Percentiles rank a stretch among this genome's conserved stretches.
These are phyloP conservation scores for Heliconius ethilla DNA, from an alignment of 2,888 invertebrate genomes.

Conservation along the genomic window DNA sequence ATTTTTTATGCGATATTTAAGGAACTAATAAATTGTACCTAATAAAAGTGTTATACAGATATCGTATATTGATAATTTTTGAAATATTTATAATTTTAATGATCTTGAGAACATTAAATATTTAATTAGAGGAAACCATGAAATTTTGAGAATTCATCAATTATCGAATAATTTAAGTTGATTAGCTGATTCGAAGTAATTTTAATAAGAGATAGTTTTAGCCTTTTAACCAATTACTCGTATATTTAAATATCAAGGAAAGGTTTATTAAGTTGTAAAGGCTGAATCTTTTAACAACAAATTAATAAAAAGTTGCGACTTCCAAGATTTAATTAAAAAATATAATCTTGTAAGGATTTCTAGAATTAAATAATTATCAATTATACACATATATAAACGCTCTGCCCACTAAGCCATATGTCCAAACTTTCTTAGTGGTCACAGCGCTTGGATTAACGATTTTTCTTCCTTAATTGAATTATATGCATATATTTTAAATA, in stretches of 20 bases:
- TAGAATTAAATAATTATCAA: background rate
- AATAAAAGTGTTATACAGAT: background rate
- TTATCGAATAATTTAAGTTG: conserved; percentile 8
- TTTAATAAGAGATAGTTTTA: background rate
- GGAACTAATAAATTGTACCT: background rate
- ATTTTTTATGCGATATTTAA: background rate
- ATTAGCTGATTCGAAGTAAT: background rate
- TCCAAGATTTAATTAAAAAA: background rate
- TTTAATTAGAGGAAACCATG: conserved; percentile 3
- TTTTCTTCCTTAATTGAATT: no score
- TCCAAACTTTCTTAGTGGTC: no score
- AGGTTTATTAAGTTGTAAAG: background rate
- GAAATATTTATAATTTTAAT: background rate
- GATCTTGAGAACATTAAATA: background rate
- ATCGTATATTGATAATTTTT: background rate
- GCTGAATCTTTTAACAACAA: background rate
- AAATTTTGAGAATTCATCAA: conserved; percentile 1
- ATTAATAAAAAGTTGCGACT: background rate
- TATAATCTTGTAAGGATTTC: background rate
- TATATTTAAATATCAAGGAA: background rate
- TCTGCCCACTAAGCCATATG: no score
- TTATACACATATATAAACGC: background rate
- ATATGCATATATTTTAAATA: background rate
- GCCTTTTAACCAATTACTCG: background rate
- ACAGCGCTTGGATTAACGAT: no score